Evolutionary conservation across 2,113 vertebrate genomes (phyloP).

Genomic region (Carassius gibelio): DNA sequence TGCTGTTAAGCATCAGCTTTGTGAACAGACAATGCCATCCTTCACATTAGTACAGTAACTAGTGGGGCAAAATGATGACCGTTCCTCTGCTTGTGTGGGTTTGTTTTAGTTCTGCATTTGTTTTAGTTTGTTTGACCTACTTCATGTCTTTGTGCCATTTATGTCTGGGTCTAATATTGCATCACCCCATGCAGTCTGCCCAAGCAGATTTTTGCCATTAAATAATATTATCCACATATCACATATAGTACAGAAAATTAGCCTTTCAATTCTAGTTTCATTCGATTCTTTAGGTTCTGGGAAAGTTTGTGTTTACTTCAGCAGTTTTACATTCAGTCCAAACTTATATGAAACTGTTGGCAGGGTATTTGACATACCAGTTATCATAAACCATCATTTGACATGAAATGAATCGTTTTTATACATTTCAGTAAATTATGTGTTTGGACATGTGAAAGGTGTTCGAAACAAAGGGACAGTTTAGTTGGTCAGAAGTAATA

Average conservation of each 20-base stretch:
- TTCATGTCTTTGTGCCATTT: neutral
- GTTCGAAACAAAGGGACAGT: no score
- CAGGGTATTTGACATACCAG: no score
- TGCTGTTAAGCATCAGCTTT: neutral
- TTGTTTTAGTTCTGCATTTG: neutral
- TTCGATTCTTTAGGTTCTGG: neutral
- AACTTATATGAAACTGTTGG: neutral
- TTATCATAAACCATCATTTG: neutral
- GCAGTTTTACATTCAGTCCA: neutral
- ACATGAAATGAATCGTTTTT: neutral
- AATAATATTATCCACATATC: neutral
- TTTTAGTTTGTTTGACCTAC: no score
- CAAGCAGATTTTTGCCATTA: neutral
- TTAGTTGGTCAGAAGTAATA: conserved; percentile 2
- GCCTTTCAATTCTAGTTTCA: no score
- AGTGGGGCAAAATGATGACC: neutral
- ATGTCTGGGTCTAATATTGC: neutral
- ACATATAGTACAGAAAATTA: neutral
- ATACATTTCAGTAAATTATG: no score
- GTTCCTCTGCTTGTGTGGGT: neutral
- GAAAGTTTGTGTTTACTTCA: neutral
- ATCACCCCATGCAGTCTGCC: neutral
- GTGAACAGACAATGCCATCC: neutral
- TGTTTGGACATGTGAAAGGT: no score
- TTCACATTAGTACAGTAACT: neutral